Base-by-base conservation (phyloP, 2,888 invertebrate genomes). In the Ethmia dodecea region DNA sequence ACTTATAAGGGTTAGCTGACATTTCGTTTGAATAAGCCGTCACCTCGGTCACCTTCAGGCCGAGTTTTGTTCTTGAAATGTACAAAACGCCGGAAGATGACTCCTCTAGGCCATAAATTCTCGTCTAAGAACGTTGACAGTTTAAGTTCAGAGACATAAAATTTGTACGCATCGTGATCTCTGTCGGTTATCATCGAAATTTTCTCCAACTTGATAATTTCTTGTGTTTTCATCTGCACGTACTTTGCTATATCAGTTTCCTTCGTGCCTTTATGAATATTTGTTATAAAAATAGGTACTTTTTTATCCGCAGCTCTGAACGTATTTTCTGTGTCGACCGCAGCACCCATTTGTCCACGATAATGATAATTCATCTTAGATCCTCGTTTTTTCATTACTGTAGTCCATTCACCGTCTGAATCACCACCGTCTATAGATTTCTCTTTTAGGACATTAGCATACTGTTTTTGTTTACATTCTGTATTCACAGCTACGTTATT, bases 221-320 rank as follows among this genome's bases (percentile, higher is more conserved):
- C 36, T 1, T 34, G 26, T n/a, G 43, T 45, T 35, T 43, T 45
- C 1, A 32, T 31, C 2, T 38, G 10, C 9, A 46, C 33, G 10
- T 46, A 43, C 13, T 35, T 29, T 18, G 26, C 25, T 22, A 45
- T 45, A 12, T 45, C 41, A 2, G 13, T 8, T 28, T 37, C 40
- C n/a, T 28, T 16, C 0, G 42, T 36, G 1, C 45, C 43, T 26
- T 37, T 37, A 18, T 29, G 28, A 5, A 49, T 43, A 22, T 46
- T 44, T 26, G 38, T 41, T 12, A 48, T 41, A 38, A 36, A 45
- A 6, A 43, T 25, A 0, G 43, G 45, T 1, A 42, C 26, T 27
- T 39, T 41, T 1, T 25, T 13, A 1, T 42, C 42, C 5, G 47
- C 45, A 5, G 45, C 43, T 22, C 37, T 40, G 27, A 43, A 46